Percentiles rank a stretch among this genome's conserved stretches.
phyloP scores from a whole-genome alignment of 53 echinoderm and acorn worm genomes.

The Astropecten irregularis region DNA sequence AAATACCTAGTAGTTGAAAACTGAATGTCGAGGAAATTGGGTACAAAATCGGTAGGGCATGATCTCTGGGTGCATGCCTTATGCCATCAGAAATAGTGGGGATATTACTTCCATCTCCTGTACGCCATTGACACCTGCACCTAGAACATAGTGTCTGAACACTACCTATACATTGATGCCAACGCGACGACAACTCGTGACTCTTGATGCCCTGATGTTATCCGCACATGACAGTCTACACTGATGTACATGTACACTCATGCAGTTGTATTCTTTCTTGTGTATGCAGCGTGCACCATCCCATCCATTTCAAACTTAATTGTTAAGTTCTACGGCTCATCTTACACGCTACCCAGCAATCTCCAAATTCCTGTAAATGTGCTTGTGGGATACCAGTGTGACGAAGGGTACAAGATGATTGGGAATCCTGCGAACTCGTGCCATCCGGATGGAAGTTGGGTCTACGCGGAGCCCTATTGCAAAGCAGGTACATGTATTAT shows the following conservation, averaged over 20 bases:
- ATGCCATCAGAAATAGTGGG: too few species aligned
- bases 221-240: too few species aligned
- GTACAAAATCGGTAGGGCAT: too few species aligned
- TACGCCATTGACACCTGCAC: too few species aligned
- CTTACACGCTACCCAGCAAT: not conserved
- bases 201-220: too few species aligned
- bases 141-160: too few species aligned
- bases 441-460: not conserved
- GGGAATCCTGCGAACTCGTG: not conserved
- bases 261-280: not conserved
- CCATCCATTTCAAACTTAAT: not conserved
- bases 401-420: not conserved
- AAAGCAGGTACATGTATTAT: not conserved
- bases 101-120: too few species aligned
- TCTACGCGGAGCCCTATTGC: not conserved
- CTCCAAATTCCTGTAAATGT: not conserved
- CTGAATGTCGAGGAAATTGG: too few species aligned
- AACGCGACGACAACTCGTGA: too few species aligned
- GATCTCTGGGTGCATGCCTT: too few species aligned
- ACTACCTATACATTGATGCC: too few species aligned
- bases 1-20: too few species aligned
- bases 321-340: not conserved
- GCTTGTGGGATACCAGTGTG: not conserved
- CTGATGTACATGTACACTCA: not conserved
- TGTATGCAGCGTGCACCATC: conserved; percentile 5